Evolutionary conservation across 1,140 invertebrate genomes (phyloP).

Genomic region (Heliconius congener): DNA sequence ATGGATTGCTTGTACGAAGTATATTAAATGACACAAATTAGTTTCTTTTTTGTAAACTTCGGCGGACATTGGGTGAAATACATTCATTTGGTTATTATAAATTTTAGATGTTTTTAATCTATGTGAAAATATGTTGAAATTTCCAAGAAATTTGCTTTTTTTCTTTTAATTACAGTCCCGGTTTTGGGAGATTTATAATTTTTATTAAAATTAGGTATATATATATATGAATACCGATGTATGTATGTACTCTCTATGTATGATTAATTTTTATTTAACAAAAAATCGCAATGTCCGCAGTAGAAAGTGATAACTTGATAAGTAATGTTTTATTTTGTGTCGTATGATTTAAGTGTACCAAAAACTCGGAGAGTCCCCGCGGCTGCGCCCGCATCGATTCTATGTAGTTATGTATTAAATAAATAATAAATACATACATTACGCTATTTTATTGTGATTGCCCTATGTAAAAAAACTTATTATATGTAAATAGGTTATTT

Average conservation of each 20-base stretch:
- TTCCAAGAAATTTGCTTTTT: too few species aligned
- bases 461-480: background rate
- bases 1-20: constrained; percentile 37
- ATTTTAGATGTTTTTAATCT: too few species aligned
- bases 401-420: constrained; percentile 78
- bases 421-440: constrained; percentile 65
- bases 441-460: constrained; percentile 35
- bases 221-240: background rate
- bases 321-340: constrained; percentile 34
- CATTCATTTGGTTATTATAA: too few species aligned
- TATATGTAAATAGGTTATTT: too few species aligned
- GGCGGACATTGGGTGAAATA: background rate
- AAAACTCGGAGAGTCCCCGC: constrained; percentile 51
- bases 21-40: constrained; percentile 39
- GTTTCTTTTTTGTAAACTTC: background rate
- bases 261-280: background rate
- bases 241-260: too few species aligned
- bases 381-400: constrained; percentile 54
- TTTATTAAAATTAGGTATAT: too few species aligned
- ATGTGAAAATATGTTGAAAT: too few species aligned
- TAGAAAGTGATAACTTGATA: background rate
- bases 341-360: constrained; percentile 59
- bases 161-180: too few species aligned
- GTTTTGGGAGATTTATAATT: too few species aligned
- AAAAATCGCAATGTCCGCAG: background rate